Evolutionary conservation across 2,113 vertebrate species (phyloP).

Genomic region (Otocyon megalotis): DNA sequence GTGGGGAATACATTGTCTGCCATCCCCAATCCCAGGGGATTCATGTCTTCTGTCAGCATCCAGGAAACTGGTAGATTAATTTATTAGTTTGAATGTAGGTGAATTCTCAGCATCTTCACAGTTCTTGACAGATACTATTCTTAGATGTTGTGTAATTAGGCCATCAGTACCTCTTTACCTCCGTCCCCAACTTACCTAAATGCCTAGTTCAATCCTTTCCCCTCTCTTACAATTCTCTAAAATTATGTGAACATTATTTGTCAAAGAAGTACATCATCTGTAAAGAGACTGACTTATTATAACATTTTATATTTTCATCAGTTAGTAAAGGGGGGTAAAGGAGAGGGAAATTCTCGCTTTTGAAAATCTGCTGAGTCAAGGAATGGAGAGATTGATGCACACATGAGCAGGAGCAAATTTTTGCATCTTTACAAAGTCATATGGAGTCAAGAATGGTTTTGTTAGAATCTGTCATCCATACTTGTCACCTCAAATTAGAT

Average conservation of each 20-base stretch:
- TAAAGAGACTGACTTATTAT: background rate
- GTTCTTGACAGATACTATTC: background rate
- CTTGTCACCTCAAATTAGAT: slow-evolving; percentile 64
- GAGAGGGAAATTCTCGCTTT: background rate
- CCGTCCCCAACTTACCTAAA: background rate
- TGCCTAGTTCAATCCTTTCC: background rate
- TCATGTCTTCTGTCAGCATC: background rate
- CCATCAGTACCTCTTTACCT: background rate
- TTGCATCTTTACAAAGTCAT: slow-evolving; percentile 31
- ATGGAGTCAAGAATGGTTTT: background rate
- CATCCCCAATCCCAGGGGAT: background rate
- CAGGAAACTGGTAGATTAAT: background rate
- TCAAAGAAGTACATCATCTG: background rate
- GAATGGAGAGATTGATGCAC: background rate
- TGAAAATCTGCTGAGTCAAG: slow-evolving; percentile 47
- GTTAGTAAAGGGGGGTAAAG: background rate
- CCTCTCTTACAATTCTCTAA: background rate
- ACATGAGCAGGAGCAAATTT: background rate
- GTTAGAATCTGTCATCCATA: slow-evolving; percentile 44
- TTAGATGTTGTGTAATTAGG: background rate
- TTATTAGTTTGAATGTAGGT: background rate
- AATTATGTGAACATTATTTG: background rate
- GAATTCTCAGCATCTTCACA: background rate
- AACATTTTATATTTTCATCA: background rate
- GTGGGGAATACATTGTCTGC: background rate